Evolutionary conservation across 2,113 vertebrate species (phyloP), one percentile per base, ranked within the genome.

Genomic region (Promerops cafer): DNA sequence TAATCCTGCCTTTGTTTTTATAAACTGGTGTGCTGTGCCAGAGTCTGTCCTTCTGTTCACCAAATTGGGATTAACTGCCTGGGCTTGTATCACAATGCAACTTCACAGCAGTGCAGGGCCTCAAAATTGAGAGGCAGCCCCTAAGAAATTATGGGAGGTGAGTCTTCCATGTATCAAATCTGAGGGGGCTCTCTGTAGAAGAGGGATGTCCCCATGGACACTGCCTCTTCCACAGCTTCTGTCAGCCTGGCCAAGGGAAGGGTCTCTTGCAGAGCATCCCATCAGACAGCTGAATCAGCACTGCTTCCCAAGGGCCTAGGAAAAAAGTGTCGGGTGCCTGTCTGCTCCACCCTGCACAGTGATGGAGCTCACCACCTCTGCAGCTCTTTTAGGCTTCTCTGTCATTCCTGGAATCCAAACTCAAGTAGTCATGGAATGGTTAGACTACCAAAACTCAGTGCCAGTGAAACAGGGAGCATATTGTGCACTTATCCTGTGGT

Each of bases 1-100:
- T 94, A 71, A 54, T 84, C 83, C 83, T 84, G 80, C 83, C 61
- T 90, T 94, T 94, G 93, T 94, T 97, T 92, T 75, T 75, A 75
- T 84, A 94, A 89, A 90, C 79, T 60, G 52, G 47, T 23, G 31
- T 64, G 49, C 68, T 86, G 9, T 90, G 87, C 94, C 93, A 90
- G 80, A 68, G 52, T 35, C 84, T 86, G 75, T 74, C 87, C 92
- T 94, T 94, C 80, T 95, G 93, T 54, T 93, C 90, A 70, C 78
- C 75, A 74, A 79, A 70, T 28, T 77, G 71, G 68, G 79, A 86
- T 69, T 91, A 81, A 56, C 76, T 85, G 75, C 75, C 74, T 76
- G 82, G 78, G 40, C 39, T 87, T 70, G n/a, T 83, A 9, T 80
- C 72, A 59, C 12, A 85, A 22, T 44, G 44, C 24, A 83, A 26